Base-by-base conservation (phyloP, 2,797 vertebrate species). In the Xenopus petersii region DNA sequence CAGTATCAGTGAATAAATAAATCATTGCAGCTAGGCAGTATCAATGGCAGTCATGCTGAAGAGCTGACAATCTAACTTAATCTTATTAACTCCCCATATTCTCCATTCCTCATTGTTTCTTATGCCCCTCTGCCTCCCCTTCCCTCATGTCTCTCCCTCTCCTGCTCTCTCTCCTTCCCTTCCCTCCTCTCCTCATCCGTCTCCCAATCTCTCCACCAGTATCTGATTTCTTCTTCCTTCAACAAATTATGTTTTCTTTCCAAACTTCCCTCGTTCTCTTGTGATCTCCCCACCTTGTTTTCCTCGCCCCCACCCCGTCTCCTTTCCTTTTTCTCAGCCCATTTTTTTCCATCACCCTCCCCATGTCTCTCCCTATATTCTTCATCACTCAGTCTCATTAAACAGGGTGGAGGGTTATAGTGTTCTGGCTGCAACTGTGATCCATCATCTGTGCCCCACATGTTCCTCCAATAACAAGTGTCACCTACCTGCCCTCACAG, bases 361-460 rank as follows among this genome's bases (percentile, higher is more conserved):
- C 68, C 21, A 1, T 21, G 21, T 21, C 21, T 21, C 21, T 21
- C 21, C 21, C 21, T 21, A 21, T 21, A 51, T 8, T 55, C 36
- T 55, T 21, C 16, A 21, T 33, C 66, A 58, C 33, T 59, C 17
- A 48, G 24, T 65, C 77, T 64, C 77, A 74, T 58, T 24, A 59
- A 55, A 62, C 63, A 51, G 64, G 73, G 72, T 46, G 67, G 56
- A 59, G 33, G 33, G 33, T 36, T 36, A 16, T 56, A 55, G 21
- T 51, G n/a, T 47, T 15, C 71, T 51, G 68, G 56, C 73, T 72
- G 10, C 33, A 62, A 10, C 26, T 11, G 17, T 66, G 64, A 46
- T 30, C 65, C 51, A 64, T 65, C 76, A 78, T 79, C 76, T 79
- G 76, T 61, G 21, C 30, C 33, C 76, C 76, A 79, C 71, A 79